phyloP scores from a whole-genome alignment of 1,140 invertebrate species.

The Caerostris extrusa region DNA sequence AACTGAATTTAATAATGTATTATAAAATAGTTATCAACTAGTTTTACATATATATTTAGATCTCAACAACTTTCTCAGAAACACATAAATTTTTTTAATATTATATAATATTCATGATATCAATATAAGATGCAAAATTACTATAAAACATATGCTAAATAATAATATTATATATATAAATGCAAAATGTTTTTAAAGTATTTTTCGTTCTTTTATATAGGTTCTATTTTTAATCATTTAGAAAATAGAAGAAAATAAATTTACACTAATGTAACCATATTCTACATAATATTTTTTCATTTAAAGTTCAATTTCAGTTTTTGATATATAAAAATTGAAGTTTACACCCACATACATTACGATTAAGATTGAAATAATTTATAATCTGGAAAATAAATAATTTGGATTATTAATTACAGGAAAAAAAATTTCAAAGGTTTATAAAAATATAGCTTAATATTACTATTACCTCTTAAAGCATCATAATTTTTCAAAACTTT shows the following conservation, averaged over 20 bases:
- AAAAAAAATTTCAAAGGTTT: not conserved
- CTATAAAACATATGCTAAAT: no score
- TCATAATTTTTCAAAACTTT: constrained; percentile 57
- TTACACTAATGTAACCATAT: no score
- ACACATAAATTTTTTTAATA: no score
- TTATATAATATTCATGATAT: no score
- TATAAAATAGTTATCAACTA: not conserved
- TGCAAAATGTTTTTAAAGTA: no score
- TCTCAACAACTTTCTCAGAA: no score
- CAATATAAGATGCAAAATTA: no score
- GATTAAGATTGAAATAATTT: not conserved
- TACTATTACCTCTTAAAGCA: constrained; percentile 38
- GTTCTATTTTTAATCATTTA: no score
- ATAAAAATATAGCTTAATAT: not conserved
- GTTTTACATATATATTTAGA: no score
- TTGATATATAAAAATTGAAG: not conserved
- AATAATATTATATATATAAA: no score
- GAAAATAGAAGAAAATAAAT: no score
- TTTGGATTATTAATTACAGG: not conserved
- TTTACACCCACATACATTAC: not conserved
- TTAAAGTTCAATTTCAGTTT: not conserved
- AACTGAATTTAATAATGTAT: not conserved
- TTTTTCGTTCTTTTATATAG: no score
- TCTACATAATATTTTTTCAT: not conserved
- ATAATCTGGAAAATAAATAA: not conserved